Base-by-base conservation (phyloP, 2,797 vertebrate genomes). In the Sphenopsis melanotis region DNA sequence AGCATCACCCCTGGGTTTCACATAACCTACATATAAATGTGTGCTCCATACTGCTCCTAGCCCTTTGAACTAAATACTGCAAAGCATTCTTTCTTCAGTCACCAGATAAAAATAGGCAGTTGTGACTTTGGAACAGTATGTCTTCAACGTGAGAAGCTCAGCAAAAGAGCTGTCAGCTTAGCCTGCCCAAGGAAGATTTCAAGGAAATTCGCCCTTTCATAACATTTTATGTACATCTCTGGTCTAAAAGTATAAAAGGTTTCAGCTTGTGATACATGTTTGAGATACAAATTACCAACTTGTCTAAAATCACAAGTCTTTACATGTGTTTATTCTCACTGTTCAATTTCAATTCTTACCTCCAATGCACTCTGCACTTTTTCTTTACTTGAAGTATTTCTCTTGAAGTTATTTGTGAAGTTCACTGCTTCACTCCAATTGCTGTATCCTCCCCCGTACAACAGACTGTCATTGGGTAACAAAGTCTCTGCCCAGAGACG, bases 401-500 rank as follows among this genome's bases (percentile, higher is more conserved):
- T 99, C 96, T 97, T 98, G 41, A 97, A 96, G 89, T 98, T 97
- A 92, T 97, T 98, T 66, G 97, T 92, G 94, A 97, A 97, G 91
- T 95, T 96, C 22, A 93, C 92, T 26, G 97, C 83, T 96, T 99
- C 98, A 84, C 95, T 97, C 96, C 95, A 95, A 30, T 97, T 97
- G 97, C 88, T 98, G 94, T 96, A 98, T 93, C 98, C 98, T 96
- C 98, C 97, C 95, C 98, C 98, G 7, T 98, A 99, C 21, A 99
- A 97, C 55, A 99, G 97, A 94, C 98, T 98, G 97, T 99, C 99
- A 93, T 99, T 99, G 39, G 99, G 99, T 97, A 99, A 98, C 96
- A 99, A 97, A 8, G 99, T 99, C 97, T 99, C 99, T 87, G 99
- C 98, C 99, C 99, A 99, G 44, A 99, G 98, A 34, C 99, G 99